Conservation (phyloP, 2,888 invertebrate species). For the Epistrophe grossulariae region DNA sequence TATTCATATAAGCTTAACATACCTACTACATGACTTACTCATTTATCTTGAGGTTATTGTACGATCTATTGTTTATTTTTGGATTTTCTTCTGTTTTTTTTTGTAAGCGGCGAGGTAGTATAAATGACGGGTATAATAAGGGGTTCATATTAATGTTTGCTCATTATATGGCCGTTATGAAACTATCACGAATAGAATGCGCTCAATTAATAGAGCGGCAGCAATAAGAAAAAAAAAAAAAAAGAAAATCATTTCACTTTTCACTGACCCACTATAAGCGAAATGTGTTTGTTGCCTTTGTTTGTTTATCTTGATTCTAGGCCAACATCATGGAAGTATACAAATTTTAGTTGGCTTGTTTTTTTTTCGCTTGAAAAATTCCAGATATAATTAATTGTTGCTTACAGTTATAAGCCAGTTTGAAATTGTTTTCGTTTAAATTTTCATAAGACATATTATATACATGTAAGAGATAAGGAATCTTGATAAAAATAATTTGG, state of each 20-base stretch:
- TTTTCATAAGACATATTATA: not conserved
- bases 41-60: constrained; percentile 61
- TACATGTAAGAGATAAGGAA: not conserved
- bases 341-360: not conserved
- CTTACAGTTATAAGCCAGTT: not conserved
- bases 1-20: not conserved
- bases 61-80: constrained; percentile 51
- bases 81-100: constrained; percentile 31
- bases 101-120: not conserved
- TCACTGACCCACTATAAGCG: constrained; percentile 46
- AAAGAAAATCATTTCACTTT: constrained; percentile 75
- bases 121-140: constrained; percentile 1
- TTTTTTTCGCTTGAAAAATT: not conserved
- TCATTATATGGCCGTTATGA: constrained; percentile 59
- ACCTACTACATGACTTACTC: not conserved
- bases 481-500: not conserved
- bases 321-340: constrained; percentile 41
- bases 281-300: constrained; percentile 22
- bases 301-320: constrained; percentile 51
- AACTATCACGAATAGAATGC: constrained; percentile 57
- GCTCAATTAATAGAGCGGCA: constrained; percentile 50
- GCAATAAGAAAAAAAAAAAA: not conserved
- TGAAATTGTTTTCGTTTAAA: not conserved
- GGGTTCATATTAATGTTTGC: constrained; percentile 51
- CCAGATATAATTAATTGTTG: not conserved